These are phyloP conservation scores for Otolemur garnettii DNA, from an alignment of 2,113 vertebrate species.

Conservation along the genomic window DNA sequence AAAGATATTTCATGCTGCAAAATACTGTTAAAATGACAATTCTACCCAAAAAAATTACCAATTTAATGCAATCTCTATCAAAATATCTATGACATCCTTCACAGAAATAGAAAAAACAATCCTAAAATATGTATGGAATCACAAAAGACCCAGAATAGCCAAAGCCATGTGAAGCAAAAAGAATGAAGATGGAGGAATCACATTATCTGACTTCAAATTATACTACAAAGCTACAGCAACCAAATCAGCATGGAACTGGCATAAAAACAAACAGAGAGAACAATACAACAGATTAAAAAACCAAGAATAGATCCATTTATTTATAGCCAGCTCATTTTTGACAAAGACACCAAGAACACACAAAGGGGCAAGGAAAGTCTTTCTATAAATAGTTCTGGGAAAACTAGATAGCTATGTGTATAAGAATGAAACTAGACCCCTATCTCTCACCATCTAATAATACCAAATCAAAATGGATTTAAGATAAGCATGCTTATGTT, in stretches of 20 bases:
- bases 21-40: not conserved
- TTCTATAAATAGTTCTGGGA: not conserved
- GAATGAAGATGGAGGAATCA: not conserved
- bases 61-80: not conserved
- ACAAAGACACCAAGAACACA: not conserved
- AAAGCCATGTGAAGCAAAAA: not conserved
- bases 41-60: not conserved
- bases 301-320: not conserved
- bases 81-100: not conserved
- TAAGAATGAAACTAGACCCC: not conserved
- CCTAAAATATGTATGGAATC: not conserved
- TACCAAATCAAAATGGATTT: not conserved
- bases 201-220: not conserved
- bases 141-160: not conserved
- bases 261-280: not conserved
- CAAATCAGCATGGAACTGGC: not conserved
- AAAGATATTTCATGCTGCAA: not conserved
- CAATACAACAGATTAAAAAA: not conserved
- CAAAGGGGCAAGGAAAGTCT: not conserved
- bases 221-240: not conserved
- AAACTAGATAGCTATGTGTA: not conserved
- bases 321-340: not conserved
- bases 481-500: not conserved
- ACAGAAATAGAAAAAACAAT: not conserved
- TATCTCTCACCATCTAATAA: not conserved